Base-by-base conservation (phyloP, 2,797 vertebrate genomes). In the Dendrocincla fuliginosa region DNA sequence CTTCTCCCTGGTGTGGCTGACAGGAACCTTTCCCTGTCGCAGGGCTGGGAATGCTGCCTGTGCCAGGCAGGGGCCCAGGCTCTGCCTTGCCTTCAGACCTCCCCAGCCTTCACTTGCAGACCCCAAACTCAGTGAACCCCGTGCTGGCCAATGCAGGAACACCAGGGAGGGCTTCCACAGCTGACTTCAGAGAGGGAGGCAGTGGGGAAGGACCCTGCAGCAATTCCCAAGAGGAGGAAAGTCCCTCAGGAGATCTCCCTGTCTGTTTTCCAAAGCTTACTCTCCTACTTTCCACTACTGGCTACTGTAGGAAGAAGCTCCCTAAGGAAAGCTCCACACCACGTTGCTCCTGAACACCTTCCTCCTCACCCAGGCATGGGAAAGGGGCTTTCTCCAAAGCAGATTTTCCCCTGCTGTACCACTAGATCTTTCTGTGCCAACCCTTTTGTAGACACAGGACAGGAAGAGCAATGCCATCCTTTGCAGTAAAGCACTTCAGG, bases 1-100 rank as follows among this genome's bases (percentile, higher is more conserved):
- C 32, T 30, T 41, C 5, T 50, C 69, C 57, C 19, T 18, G 16
- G 56, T 22, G 74, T 3, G 2, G 70, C 73, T 53, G 50, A 50
- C 1, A 2, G 63, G 61, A 94, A 61, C 2, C 0, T 30, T 57
- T 18, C 46, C 55, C 73, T 27, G 19, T 8, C 1, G 0, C 20
- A 13, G 69, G 60, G 60, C 67, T 84, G 67, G 74, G 56, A 76
- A 60, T 1, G 4, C n/a, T 53, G 37, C 5, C 4, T 16, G 32
- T 12, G 17, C 73, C 77, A 65, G 59, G 41, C 3, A 0, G 57
- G 50, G 49, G 32, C 30, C 18, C 19, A 11, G 18, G 47, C 47
- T 27, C 23, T 78, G 39, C 15, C 0, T 0, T 53, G 80, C 63
- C 42, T 70, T 49, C 63, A 71, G 32, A 78, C 10, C 13, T 33